phyloP scores from a whole-genome alignment of 2,888 invertebrate genomes.

The Rhaphigaster nebulosa region DNA sequence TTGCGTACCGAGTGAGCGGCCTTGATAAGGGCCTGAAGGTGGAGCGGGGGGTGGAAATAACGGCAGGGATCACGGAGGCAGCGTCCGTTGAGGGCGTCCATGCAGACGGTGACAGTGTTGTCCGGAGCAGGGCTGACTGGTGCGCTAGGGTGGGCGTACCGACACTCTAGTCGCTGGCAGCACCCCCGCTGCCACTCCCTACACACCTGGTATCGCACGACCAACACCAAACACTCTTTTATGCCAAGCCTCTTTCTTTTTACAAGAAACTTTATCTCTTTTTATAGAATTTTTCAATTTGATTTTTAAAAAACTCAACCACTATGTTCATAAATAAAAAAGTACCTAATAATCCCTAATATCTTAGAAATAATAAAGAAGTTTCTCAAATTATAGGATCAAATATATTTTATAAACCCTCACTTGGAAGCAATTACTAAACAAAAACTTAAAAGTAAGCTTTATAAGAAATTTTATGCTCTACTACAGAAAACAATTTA shows the following conservation, averaged over 20 bases:
- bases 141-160: slow-evolving; percentile 98
- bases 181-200: slow-evolving; percentile 99
- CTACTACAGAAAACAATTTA: not conserved
- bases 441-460: not conserved
- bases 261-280: not conserved
- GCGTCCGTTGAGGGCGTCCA: slow-evolving; percentile 99
- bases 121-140: slow-evolving; percentile 93
- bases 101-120: slow-evolving; percentile 99
- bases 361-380: not conserved
- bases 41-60: slow-evolving; percentile 99
- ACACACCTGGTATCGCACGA: slow-evolving; percentile 82
- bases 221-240: slow-evolving; percentile 58
- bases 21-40: slow-evolving; percentile 99
- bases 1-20: slow-evolving; percentile 74
- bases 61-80: slow-evolving; percentile 99
- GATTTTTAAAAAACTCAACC: slow-evolving; percentile 21
- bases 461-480: not conserved
- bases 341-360: not conserved
- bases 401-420: not conserved
- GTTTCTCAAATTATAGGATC: not conserved
- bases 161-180: slow-evolving; percentile 98
- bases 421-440: not conserved
- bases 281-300: not conserved
- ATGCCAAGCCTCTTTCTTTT: slow-evolving; percentile 41
- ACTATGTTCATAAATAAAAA: not conserved